phyloP scores from a whole-genome alignment of 2,113 vertebrate species.

The Rhynchopsitta pachyrhyncha region DNA sequence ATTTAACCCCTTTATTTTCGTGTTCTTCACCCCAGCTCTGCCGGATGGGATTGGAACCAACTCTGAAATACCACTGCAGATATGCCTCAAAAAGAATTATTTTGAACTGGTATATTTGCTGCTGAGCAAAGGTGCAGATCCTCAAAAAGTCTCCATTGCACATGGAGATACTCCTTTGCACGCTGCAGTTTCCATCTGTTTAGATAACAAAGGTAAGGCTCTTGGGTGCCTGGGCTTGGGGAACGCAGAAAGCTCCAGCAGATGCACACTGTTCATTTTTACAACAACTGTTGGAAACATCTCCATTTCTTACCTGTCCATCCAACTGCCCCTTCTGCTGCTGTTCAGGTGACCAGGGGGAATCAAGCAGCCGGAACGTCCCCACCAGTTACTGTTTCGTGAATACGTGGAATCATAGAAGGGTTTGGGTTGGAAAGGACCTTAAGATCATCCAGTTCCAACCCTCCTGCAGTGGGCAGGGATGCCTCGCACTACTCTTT shows the following conservation, averaged over 20 bases:
- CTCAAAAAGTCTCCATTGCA: conserved; percentile 25
- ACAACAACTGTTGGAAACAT: background rate
- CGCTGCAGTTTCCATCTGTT: conserved; percentile 75
- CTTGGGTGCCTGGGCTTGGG: background rate
- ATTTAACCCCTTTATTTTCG: background rate
- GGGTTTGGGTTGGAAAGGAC: background rate
- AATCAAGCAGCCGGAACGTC: background rate
- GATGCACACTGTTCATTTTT: background rate
- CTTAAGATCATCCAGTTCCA: background rate
- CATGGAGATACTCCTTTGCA: conserved; percentile 80
- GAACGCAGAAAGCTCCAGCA: background rate
- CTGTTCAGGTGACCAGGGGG: background rate
- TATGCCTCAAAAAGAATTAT: conserved; percentile 64
- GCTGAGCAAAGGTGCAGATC: conserved; percentile 74
- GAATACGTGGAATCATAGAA: background rate
- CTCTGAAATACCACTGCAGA: conserved; percentile 61
- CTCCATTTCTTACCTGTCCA: background rate
- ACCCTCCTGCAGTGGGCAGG: background rate
- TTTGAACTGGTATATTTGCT: conserved; percentile 74
- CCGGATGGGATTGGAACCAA: conserved; percentile 34
- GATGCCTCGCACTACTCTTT: background rate
- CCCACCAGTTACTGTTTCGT: background rate
- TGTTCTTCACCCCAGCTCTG: conserved; percentile 46
- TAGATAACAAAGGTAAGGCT: conserved; percentile 71
- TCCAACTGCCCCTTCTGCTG: background rate